A percentile compares a stretch with the other conserved stretches of the same genome.
These are phyloP conservation scores for Emys orbicularis DNA, from an alignment of 2,797 vertebrate species.

Conservation along the genomic window DNA sequence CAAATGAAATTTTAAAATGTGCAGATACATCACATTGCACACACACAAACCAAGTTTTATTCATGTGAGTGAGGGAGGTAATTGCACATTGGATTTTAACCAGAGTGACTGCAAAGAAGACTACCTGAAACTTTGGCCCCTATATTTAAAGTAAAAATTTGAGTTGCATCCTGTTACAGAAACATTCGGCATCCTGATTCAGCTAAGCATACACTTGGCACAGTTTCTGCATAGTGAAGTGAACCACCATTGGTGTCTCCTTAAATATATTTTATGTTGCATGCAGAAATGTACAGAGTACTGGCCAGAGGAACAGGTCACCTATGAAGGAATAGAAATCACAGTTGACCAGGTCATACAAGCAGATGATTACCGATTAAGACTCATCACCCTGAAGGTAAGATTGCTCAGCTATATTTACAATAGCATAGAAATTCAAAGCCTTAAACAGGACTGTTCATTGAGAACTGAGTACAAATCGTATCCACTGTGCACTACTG, in stretches of 20 bases:
- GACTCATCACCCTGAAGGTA: slow-evolving; percentile 96
- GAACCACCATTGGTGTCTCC: slow-evolving; percentile 7
- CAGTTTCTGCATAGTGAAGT: slow-evolving; percentile 24
- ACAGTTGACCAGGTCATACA: slow-evolving; percentile 90
- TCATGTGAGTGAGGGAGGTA: slow-evolving; percentile 34
- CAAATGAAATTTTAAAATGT: slow-evolving; percentile 28
- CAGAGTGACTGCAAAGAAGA: slow-evolving; percentile 36
- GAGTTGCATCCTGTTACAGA: slow-evolving; percentile 35
- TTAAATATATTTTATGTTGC: slow-evolving; percentile 67
- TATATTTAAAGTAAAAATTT: slow-evolving; percentile 31
- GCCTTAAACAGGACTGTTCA: background rate
- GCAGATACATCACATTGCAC: background rate
- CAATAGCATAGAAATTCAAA: slow-evolving; percentile 4
- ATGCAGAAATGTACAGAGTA: slow-evolving; percentile 98
- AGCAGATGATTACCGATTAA: slow-evolving; percentile 96
- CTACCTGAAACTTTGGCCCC: slow-evolving; percentile 25
- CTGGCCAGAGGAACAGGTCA: slow-evolving; percentile 95
- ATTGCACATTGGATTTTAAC: slow-evolving; percentile 5
- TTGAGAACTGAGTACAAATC: background rate
- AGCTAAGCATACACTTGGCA: slow-evolving; percentile 14
- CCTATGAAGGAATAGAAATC: slow-evolving; percentile 93
- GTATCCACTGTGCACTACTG: background rate
- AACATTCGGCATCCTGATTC: slow-evolving; percentile 43
- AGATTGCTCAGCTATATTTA: slow-evolving; percentile 48
- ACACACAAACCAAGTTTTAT: slow-evolving; percentile 34